Evolutionary conservation across 2,797 vertebrate species (phyloP).

Genomic region (Galago senegalensis): DNA sequence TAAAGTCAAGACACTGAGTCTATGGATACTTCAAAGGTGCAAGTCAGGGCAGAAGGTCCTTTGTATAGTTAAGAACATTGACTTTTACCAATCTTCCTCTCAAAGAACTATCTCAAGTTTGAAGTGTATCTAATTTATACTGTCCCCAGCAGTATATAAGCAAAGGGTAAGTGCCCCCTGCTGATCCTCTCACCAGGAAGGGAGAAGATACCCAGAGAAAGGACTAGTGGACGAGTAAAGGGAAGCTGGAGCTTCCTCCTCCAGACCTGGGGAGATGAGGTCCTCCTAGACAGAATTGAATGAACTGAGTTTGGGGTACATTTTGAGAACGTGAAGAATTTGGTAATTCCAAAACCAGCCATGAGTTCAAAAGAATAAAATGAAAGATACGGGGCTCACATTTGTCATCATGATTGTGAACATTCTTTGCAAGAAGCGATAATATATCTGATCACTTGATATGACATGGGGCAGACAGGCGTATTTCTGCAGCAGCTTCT

Average conservation of each 20-base stretch:
- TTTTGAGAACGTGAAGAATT: background rate
- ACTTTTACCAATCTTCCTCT: background rate
- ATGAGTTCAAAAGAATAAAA: background rate
- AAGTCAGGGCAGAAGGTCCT: background rate
- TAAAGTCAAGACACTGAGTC: background rate
- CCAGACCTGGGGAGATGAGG: background rate
- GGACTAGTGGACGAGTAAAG: background rate
- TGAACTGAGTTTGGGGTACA: background rate
- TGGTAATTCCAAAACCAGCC: background rate
- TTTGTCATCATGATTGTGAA: slow-evolving; percentile 96
- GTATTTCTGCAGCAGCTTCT: slow-evolving; percentile 95
- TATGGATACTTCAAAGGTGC: background rate
- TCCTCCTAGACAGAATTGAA: background rate
- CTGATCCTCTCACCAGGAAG: background rate
- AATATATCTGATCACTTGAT: slow-evolving; percentile 96
- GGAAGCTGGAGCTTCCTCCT: background rate
- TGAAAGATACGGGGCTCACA: slow-evolving; percentile 88
- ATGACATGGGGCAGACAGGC: slow-evolving; percentile 95
- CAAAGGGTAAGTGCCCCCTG: rapidly evolving
- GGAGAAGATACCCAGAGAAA: background rate
- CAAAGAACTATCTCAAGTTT: background rate
- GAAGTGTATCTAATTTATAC: background rate
- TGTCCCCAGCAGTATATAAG: background rate
- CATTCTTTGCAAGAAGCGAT: slow-evolving; percentile 96
- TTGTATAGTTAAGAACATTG: background rate